A percentile compares a stretch with the other conserved stretches of the same genome.
These are phyloP conservation scores for Helleia helle DNA, from an alignment of 2,888 invertebrate species.

Conservation along the genomic window DNA sequence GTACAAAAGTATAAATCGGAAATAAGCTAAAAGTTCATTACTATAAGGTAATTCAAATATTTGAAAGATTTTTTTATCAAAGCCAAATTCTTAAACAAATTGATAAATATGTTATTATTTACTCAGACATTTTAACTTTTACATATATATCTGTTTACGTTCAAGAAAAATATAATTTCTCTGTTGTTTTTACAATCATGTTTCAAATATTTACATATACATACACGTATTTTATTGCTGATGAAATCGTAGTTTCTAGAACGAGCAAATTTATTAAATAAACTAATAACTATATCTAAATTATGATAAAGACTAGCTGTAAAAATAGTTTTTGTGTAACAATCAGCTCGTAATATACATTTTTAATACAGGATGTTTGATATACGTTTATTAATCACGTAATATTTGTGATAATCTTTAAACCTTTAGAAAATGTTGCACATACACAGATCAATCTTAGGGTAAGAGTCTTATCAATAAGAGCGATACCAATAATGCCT, in stretches of 20 bases:
- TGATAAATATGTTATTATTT: conserved; percentile 23
- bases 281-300: conserved; percentile 60
- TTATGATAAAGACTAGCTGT: conserved; percentile 64
- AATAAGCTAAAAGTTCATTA: conserved; percentile 4
- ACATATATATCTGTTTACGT: conserved; percentile 43
- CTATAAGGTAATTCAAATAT: conserved; percentile 3
- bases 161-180: conserved; percentile 69
- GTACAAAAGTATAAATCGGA: conserved; percentile 23
- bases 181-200: conserved; percentile 61
- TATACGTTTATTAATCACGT: conserved; percentile 3
- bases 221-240: conserved; percentile 67
- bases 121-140: conserved; percentile 33
- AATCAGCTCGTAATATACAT: conserved; percentile 4
- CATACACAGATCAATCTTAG: conserved; percentile 9
- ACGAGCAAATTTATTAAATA: conserved; percentile 45
- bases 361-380: neutral
- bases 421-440: conserved; percentile 1
- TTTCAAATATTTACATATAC: conserved; percentile 64
- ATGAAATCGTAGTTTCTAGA: conserved; percentile 56
- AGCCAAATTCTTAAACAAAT: conserved; percentile 19
- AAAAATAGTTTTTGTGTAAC: conserved; percentile 49
- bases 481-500: conserved; percentile 10
- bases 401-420: conserved; percentile 2
- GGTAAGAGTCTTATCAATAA: conserved; percentile 14
- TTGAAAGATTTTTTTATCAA: conserved; percentile 5